Evolutionary conservation across 2,113 vertebrate species (phyloP), one percentile per base, ranked within the genome.

Genomic region (Chinchilla lanigera): DNA sequence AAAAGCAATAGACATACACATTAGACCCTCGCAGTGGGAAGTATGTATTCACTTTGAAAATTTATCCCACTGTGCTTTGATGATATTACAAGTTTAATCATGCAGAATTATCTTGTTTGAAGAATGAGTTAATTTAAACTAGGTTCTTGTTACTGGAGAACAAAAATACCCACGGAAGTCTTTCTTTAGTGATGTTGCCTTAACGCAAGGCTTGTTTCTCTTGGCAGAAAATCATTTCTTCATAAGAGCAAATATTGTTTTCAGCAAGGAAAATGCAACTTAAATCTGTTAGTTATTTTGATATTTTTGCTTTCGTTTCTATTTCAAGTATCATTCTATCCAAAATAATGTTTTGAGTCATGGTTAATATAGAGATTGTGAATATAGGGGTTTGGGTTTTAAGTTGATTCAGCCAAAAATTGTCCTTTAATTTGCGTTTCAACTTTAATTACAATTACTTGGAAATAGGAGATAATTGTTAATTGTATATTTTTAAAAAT

Each of bases 391-490:
- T 16, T 86, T 83, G 69, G 35, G 54, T 88, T 41, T 85, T 78
- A 58, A 83, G 9, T 93, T 60, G 60, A 7, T 93, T 94, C 44
- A 94, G 17, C 58, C 65, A 69, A 50, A 88, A 88, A 44, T 12
- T 30, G 11, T 80, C 30, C 41, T 96, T n/a, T 63, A 38, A 47
- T 81, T 92, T 95, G 83, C 20, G 44, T 85, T 96, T 89, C 44
- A 5, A n/a, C 69, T 95, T 93, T 93, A 69, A 54, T 71, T 52
- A 60, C 16, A 75, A 30, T 77, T 94, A 26, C n/a, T 94, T 95
- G 28, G 67, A 86, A 83, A 44, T 71, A 83, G 52, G 13, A 63
- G 33, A 61, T 61, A 8, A 73, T 71, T 44, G 71, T 50, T 60
- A 35, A 16, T 22, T 93, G 69, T 44, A 38, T 41, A 26, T 44